A percentile compares a stretch with the other conserved stretches of the same genome.
Conservation (phyloP, 2,888 invertebrate species). For the Cremastinae sp. region DNA sequence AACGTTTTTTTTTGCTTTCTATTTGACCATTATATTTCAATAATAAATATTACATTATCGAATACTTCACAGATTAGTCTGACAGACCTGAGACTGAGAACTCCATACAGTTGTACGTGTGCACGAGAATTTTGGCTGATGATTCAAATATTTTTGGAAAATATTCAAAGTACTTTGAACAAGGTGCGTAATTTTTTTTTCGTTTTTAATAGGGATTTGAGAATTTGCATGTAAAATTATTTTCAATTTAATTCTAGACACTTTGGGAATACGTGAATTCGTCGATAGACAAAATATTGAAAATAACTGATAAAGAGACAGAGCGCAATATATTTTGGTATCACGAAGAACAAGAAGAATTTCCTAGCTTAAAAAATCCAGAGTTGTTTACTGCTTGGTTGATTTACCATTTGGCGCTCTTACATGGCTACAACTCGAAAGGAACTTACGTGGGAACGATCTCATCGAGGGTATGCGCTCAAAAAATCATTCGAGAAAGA, state of each 20-base stretch:
- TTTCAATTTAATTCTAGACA: conserved; percentile 63
- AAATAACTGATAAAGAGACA: conserved; percentile 52
- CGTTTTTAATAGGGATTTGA: conserved; percentile 8
- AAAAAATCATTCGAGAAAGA: not conserved
- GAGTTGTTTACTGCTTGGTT: conserved; percentile 81
- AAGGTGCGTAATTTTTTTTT: conserved; percentile 65
- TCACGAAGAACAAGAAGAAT: conserved; percentile 55
- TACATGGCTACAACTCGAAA: conserved; percentile 78
- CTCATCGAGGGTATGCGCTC: conserved; percentile 69
- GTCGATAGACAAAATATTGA: conserved; percentile 74
- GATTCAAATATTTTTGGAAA: conserved; percentile 80
- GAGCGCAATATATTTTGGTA: conserved; percentile 61
- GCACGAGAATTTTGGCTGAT: conserved; percentile 83
- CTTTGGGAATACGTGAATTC: conserved; percentile 81
- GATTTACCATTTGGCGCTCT: conserved; percentile 79
- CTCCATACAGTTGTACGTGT: conserved; percentile 83
- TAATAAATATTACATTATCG: conserved; percentile 5
- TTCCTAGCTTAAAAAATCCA: conserved; percentile 71
- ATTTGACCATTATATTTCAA: no score
- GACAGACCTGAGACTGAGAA: conserved; percentile 79
- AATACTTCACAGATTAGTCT: conserved; percentile 75
- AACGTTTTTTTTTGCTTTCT: conserved; percentile 33
- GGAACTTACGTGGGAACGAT: conserved; percentile 76
- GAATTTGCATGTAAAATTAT: not conserved
- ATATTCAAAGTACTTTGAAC: conserved; percentile 69